Base-by-base conservation (phyloP, 2,113 vertebrate species). In the Loxodonta africana region DNA sequence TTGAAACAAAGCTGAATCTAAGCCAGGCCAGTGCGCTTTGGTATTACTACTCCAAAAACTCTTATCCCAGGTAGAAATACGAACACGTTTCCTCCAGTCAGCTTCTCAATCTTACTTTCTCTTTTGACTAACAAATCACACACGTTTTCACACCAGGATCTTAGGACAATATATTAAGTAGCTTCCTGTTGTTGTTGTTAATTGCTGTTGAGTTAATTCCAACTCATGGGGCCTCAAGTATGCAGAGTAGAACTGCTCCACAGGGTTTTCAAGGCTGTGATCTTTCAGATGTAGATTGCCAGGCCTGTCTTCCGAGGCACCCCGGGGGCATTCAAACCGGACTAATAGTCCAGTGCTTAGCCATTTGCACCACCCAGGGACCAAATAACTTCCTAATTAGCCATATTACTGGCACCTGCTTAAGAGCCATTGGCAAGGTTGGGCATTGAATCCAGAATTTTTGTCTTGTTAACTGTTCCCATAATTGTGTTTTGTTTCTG, bases 101-200 rank as follows among this genome's bases (percentile, higher is more conserved):
- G 0, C 51, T 11, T 28, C 53, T 20, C 17, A 37, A 20, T 65
- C 53, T 57, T 20, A 65, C 21, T 26, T 76, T 83, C n/a, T 37
- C 62, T 95, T 87, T 88, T 89, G 78, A 65, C 51, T 89, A 63
- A 85, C 26, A 78, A 41, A 93, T 37, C 37, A 37, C 37, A 37
- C 37, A 37, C 37, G 37, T 37, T 37, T 37, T 37, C 37, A 37
- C 37, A 37, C 37, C 37, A 37, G 37, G 37, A 37, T 37, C 37
- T 37, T 37, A 37, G 37, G 44, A 20, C 4, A 33, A 9, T 30
- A 63, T 83, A 63, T 80, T 41, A 92, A 88, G 73, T 53, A 46
- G 74, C 26, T 93, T 88, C 41, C 46, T 53, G 65, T 8, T 28
- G 26, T 63, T 63, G 62, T 65, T 28, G 6, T 65, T 65, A 8